Evolutionary conservation across 2,888 invertebrate species (phyloP).

Genomic region (Drosophila testacea): DNA sequence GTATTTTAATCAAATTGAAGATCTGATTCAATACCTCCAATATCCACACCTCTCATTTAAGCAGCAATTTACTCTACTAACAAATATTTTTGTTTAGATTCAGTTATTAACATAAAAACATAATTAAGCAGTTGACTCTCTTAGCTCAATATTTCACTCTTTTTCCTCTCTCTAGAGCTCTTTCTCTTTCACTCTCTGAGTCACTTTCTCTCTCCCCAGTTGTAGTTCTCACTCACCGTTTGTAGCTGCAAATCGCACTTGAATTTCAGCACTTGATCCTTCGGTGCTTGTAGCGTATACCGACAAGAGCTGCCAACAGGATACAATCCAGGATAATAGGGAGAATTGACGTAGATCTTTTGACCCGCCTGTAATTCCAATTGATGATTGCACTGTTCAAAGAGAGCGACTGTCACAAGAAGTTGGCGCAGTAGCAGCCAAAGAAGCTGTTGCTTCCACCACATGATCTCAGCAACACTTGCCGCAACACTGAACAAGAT

Average conservation of each 20-base stretch:
- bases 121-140: too few relatives aligned
- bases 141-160: neutral
- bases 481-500: constrained; percentile 49
- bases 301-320: constrained; percentile 83
- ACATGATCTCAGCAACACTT: constrained; percentile 59
- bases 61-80: too few relatives aligned
- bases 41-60: too few relatives aligned
- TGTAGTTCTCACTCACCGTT: constrained; percentile 67
- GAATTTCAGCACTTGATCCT: constrained; percentile 77
- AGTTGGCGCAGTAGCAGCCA: constrained; percentile 23
- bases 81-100: too few relatives aligned
- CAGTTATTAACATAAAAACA: too few relatives aligned
- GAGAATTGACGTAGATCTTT: constrained; percentile 81
- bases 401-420: constrained; percentile 47
- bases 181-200: neutral
- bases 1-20: too few relatives aligned
- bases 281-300: constrained; percentile 79
- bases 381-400: constrained; percentile 82
- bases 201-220: neutral
- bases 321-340: constrained; percentile 81
- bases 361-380: constrained; percentile 72
- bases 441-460: constrained; percentile 20
- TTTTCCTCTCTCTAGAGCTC: neutral
- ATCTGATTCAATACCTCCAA: too few relatives aligned
- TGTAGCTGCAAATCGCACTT: constrained; percentile 79